phyloP scores from a whole-genome alignment of 2,797 vertebrate genomes.

The Falco columbarius region DNA sequence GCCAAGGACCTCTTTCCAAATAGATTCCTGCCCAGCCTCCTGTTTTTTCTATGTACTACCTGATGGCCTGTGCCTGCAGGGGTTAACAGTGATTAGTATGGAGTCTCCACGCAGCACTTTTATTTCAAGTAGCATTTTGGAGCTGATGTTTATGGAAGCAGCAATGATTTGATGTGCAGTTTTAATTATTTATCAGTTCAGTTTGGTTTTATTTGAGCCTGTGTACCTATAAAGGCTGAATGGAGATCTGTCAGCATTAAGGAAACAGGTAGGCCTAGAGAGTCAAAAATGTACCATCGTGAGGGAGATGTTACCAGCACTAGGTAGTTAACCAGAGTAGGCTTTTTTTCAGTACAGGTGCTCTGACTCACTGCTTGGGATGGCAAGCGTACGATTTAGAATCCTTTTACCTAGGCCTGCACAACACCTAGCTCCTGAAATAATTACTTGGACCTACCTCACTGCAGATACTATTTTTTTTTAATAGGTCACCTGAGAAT shows the following conservation, averaged over 20 bases:
- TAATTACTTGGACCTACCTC: background rate
- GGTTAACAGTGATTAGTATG: background rate
- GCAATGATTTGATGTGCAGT: background rate
- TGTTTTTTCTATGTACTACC: background rate
- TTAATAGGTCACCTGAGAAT: background rate
- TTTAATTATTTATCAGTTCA: slow-evolving; percentile 36
- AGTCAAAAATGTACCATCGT: background rate
- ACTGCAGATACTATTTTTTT: background rate
- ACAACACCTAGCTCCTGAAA: background rate
- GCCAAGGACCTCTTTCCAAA: background rate
- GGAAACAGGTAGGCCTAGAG: background rate
- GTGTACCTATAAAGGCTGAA: background rate
- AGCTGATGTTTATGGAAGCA: background rate
- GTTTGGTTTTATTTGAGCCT: background rate
- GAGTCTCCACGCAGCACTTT: background rate
- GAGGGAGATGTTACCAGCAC: background rate
- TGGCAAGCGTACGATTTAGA: background rate
- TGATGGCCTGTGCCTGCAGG: background rate
- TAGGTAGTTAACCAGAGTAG: background rate
- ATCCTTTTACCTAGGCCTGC: background rate
- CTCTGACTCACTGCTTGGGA: background rate
- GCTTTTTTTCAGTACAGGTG: background rate
- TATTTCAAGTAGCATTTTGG: slow-evolving; percentile 14
- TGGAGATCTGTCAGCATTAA: background rate
- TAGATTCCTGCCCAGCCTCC: background rate